Evolutionary conservation across 2,797 vertebrate genomes (phyloP).

Genomic region (Takifugu rubripes): DNA sequence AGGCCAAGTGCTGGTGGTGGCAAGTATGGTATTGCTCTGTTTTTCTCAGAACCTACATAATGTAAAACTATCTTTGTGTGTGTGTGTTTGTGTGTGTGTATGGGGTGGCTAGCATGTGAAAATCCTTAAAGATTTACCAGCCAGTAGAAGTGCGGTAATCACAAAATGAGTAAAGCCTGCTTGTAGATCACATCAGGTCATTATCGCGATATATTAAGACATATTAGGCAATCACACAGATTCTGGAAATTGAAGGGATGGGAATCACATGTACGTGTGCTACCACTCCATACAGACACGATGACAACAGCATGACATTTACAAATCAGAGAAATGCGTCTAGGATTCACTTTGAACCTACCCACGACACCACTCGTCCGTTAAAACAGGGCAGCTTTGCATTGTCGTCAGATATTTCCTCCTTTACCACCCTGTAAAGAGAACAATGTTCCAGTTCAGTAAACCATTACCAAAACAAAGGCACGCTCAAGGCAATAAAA

Average conservation of each 20-base stretch:
- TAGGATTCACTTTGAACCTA: conserved; percentile 60
- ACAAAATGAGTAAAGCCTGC: too few relatives aligned
- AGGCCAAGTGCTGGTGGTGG: conserved; percentile 32
- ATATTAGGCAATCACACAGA: conserved; percentile 21
- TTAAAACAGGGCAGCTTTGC: conserved; percentile 97
- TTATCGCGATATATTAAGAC: conserved; percentile 34
- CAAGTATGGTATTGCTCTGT: conserved; percentile 35
- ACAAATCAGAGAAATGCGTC: conserved; percentile 16
- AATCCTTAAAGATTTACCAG: too few relatives aligned
- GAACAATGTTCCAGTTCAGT: conserved; percentile 56
- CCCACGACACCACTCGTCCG: conserved; percentile 97
- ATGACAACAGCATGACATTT: conserved; percentile 16
- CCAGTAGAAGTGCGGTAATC: too few relatives aligned
- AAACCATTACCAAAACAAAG: conserved; percentile 47
- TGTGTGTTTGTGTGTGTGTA: background rate
- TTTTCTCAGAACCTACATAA: conserved; percentile 18
- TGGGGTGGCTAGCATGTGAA: too few relatives aligned
- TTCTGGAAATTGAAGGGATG: conserved; percentile 43
- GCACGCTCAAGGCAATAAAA: conserved; percentile 46
- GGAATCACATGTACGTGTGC: conserved; percentile 37
- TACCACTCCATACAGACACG: conserved; percentile 15
- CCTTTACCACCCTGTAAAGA: conserved; percentile 80
- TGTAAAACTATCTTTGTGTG: conserved; percentile 7
- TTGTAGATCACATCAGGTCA: conserved; percentile 18
- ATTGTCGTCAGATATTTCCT: conserved; percentile 89